These are phyloP conservation scores for Urophycis tenuis DNA, from an alignment of 2,797 vertebrate genomes.

Conservation along the genomic window DNA sequence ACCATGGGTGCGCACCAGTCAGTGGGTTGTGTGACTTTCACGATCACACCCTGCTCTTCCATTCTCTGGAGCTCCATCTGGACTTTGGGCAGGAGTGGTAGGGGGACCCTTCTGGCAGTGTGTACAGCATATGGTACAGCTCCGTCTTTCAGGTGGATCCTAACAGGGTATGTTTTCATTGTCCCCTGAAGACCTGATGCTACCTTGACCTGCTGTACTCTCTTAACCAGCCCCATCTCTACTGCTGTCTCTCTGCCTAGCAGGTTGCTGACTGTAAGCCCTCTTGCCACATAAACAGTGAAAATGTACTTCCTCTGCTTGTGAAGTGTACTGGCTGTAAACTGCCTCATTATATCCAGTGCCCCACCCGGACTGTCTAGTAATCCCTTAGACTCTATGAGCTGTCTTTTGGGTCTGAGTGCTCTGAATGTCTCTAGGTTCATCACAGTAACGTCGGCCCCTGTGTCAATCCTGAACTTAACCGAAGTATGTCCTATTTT, in stretches of 20 bases:
- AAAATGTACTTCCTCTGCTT: constrained; percentile 2
- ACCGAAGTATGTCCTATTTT: constrained; percentile 4
- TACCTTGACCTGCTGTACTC: constrained; percentile 9
- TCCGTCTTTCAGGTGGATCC: not conserved
- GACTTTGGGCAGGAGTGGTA: constrained; percentile 10
- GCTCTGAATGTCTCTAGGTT: constrained; percentile 1
- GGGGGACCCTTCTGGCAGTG: not conserved
- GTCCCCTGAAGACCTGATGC: constrained; percentile 12
- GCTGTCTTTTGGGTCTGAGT: constrained; percentile 13
- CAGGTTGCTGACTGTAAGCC: constrained; percentile 16
- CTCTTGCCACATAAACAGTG: constrained; percentile 12
- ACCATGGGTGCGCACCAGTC: too few relatives aligned
- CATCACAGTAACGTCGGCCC: constrained; percentile 16
- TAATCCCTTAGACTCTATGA: not conserved
- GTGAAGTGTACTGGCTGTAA: not conserved
- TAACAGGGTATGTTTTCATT: constrained; percentile 23
- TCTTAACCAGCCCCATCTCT: constrained; percentile 19
- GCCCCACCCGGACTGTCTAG: not conserved
- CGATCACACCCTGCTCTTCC: constrained; percentile 4
- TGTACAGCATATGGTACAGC: not conserved
- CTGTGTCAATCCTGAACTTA: constrained; percentile 14
- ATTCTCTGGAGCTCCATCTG: not conserved
- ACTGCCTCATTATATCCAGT: not conserved
- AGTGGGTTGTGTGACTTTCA: constrained; percentile 16
- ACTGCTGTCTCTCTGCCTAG: constrained; percentile 1